Base-by-base conservation (phyloP, 2,888 invertebrate species). In the Asteroscopus sphinx region DNA sequence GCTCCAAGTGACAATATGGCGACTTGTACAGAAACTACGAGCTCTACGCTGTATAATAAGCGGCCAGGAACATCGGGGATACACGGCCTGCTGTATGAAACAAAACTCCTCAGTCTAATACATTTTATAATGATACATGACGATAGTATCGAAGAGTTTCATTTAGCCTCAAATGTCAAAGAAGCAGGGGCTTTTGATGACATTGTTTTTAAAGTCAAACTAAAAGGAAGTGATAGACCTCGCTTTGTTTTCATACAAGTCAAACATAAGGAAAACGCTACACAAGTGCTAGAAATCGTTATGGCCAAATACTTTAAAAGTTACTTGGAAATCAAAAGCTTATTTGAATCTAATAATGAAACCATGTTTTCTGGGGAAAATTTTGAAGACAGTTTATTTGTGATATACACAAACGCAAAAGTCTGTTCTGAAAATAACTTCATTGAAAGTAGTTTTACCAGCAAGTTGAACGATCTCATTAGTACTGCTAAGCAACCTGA, bases 121-220 rank as follows among this genome's bases (percentile, higher is more conserved):
- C 25, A 67, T 33, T 73, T 66, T 9, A 55, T 67, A 51, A 39
- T 53, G 5, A 44, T 58, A 5, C 36, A 49, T 7, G 60, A 70
- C 36, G 37, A 49, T 0, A 35, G 13, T 8, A 41, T 76, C 7
- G 40, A 57, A 37, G 36, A 70, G 0, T 76, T 67, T 25, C 36
- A 53, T 39, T 48, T 76, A 25, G 75, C 64, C 6, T 67, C 68
- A 0, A 76, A 75, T 26, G 55, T 76, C 9, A 64, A 65, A 15
- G 54, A 61, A 5, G 59, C 75, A 5, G 76, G 71, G 0, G 62
- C 55, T 1, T 65, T 75, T n/a, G 76, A 73, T 17, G 76, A 76
- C 30, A 54, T 76, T 12, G 68, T 65, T 39, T 40, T 73, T 8
- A 64, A 54, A 54, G 55, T 53, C 2, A 66, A 56, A 48, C 13